Conservation (phyloP, 37 sponge, comb jelly and placozoan species). For the Agelas oroides region DNA sequence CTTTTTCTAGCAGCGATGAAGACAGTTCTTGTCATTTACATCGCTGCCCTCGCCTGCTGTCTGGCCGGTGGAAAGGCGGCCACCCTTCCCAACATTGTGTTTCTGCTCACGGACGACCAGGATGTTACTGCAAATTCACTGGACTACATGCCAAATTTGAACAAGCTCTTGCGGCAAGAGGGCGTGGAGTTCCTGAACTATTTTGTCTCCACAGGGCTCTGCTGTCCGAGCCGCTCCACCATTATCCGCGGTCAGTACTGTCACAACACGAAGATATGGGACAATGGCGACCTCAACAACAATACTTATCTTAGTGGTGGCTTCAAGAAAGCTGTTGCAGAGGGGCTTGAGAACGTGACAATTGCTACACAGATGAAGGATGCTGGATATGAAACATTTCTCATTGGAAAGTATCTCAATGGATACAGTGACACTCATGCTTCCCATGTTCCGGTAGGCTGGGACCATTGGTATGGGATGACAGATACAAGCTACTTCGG, state of each 20-base stretch:
- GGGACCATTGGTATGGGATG: conserved; percentile 83
- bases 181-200: conserved; percentile 74
- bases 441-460: conserved; percentile 66
- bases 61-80: background rate
- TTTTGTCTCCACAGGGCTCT: conserved; percentile 79
- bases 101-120: conserved; percentile 75
- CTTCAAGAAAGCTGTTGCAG: conserved; percentile 43
- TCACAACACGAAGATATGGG: conserved; percentile 81
- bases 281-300: conserved; percentile 84
- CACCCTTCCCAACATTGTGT: conserved; percentile 51
- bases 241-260: conserved; percentile 76
- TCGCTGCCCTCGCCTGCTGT: too few species aligned
- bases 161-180: conserved; percentile 54
- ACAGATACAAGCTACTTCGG: conserved; percentile 69
- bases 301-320: conserved; percentile 70
- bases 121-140: conserved; percentile 79
- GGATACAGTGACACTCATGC: conserved; percentile 55
- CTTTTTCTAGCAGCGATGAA: too few species aligned
- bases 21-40: too few species aligned
- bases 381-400: conserved; percentile 72
- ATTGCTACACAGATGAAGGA: conserved; percentile 54
- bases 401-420: conserved; percentile 79
- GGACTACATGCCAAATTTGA: conserved; percentile 71
- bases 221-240: conserved; percentile 80
- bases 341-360: conserved; percentile 46